These are phyloP conservation scores for Papilio gigon DNA, from an alignment of 2,888 invertebrate genomes.

Conservation along the genomic window DNA sequence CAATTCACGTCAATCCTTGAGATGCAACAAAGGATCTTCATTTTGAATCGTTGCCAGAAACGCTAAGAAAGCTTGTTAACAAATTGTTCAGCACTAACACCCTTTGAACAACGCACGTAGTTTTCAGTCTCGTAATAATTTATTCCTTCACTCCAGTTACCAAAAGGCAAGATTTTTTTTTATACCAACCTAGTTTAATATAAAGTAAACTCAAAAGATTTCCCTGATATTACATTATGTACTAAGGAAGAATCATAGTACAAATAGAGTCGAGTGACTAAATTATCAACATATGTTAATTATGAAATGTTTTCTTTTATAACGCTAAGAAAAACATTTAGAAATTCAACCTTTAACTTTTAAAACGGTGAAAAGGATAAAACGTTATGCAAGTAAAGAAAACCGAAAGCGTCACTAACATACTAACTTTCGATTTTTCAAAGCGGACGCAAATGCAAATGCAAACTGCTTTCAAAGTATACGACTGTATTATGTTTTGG, in stretches of 20 bases:
- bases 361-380: neutral
- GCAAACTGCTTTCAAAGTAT: neutral
- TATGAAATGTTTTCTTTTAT: neutral
- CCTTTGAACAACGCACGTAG: neutral
- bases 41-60: constrained; percentile 1
- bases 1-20: neutral
- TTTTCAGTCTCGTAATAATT: neutral
- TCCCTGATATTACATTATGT: too few relatives aligned
- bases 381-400: neutral
- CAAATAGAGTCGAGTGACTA: neutral
- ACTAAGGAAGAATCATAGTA: neutral
- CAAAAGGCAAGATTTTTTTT: neutral
- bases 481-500: neutral
- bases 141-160: neutral
- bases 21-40: neutral
- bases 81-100: neutral
- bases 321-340: neutral
- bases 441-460: neutral
- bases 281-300: neutral
- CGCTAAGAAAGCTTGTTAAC: neutral
- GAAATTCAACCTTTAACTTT: neutral
- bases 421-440: too few relatives aligned
- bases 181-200: neutral
- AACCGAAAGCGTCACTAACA: constrained; percentile 10
- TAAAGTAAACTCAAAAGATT: neutral